Conservation (phyloP, 2,888 invertebrate species). For the Cataglyphis rosenhaueri region DNA sequence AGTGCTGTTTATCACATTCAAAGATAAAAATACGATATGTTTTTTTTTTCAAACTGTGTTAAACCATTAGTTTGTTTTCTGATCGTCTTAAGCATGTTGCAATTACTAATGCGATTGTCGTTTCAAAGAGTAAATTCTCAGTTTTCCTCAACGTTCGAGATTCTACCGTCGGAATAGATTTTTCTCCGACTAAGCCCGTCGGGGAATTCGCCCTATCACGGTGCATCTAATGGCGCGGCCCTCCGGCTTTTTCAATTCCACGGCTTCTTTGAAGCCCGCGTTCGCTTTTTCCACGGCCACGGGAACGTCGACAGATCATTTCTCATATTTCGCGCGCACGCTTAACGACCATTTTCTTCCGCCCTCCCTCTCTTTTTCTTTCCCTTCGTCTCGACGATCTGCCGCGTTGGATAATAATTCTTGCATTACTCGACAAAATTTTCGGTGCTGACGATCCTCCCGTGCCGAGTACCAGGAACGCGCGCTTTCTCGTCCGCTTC, state of each 20-base stretch:
- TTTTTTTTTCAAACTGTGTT: neutral
- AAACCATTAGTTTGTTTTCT: neutral
- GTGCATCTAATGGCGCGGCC: constrained; percentile 66
- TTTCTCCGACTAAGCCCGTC: constrained; percentile 34
- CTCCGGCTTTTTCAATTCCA: constrained; percentile 68
- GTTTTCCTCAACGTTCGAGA: constrained; percentile 23
- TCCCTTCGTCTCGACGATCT: constrained; percentile 41
- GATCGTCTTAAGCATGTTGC: neutral
- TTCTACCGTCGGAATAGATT: constrained; percentile 37
- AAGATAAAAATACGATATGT: neutral
- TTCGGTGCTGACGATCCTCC: constrained; percentile 62
- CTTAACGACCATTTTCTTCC: constrained; percentile 73
- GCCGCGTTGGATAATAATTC: constrained; percentile 72
- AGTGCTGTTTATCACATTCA: neutral
- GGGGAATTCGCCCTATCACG: constrained; percentile 70
- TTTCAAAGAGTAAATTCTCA: constrained; percentile 20
- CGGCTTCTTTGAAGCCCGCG: constrained; percentile 77
- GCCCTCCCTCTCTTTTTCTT: constrained; percentile 41
- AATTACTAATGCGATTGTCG: neutral
- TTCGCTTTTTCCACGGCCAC: constrained; percentile 73
- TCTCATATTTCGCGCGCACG: constrained; percentile 86
- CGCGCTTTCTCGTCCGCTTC: constrained; percentile 17
- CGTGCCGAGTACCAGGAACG: constrained; percentile 38
- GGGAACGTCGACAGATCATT: constrained; percentile 85
- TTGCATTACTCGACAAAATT: constrained; percentile 83